Evolutionary conservation across 1,140 invertebrate genomes (phyloP), one percentile per base, ranked within the genome.

Genomic region (Dysdera silvatica): DNA sequence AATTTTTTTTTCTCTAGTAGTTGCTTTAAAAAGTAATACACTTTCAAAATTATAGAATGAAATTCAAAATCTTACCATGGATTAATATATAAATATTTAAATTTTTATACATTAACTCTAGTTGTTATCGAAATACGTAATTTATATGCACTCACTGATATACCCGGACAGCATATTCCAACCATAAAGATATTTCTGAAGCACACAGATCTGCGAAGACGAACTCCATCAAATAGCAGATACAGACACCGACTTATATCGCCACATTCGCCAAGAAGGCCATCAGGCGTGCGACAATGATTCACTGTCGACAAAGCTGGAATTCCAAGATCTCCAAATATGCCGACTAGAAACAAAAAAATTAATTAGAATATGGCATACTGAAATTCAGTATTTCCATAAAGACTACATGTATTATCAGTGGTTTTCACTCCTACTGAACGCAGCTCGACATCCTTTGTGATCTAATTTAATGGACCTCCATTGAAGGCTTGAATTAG

Each of bases 181-280:
- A 91, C 91, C 3, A 91, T 87, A 70, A 94, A 91, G 1, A 94
- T 77, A 66, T 87, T 88, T 75, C 94, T 92, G 71, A 95, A 95
- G 72, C 91, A 95, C 7, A 95, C 79, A 0, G 89, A 92, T 71
- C 91, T 87, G 35, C 90, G 78, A 0, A 95, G 77, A 71, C 84
- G 87, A 8, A 83, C 82, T 12, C 94, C 77, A 73, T 95, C 89
- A 7, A 95, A 75, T 1, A 95, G 77, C 12, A 95, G 74, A 67
- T 90, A 87, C 0, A 91, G 89, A 75, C 91, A 95, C 65, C 87
- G 87, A 67, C 88, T 89, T 8, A 95, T 78, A 74, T 94, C 91
- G 68, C 90, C 85, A 67, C 91, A 95, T 60, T 85, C 83, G n/a
- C 91, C 91, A 1, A 79, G 76, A 29, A 81, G 76, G 4, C 87